Conservation (phyloP, 2,888 invertebrate genomes). For the Drosophila acutilabella region DNA sequence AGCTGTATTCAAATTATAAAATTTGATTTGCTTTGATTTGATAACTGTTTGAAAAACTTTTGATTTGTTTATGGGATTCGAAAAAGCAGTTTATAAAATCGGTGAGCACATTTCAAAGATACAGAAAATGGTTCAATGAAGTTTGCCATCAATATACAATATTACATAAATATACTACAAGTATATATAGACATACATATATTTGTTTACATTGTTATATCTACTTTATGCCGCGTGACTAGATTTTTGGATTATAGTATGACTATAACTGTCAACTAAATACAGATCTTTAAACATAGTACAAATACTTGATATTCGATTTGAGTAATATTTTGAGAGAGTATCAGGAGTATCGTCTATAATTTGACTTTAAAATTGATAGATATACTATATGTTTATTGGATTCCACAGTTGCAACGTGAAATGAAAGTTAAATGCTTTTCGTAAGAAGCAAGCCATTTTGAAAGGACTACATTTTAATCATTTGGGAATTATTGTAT, state of each 20-base stretch:
- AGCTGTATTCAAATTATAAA: constrained; percentile 58
- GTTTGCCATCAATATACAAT: constrained; percentile 34
- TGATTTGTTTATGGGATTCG: constrained; percentile 35
- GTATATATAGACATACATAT: constrained; percentile 8
- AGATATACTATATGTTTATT: background rate
- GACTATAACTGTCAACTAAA: background rate
- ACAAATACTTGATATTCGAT: constrained; percentile 10
- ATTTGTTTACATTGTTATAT: constrained; percentile 18
- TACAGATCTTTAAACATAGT: constrained; percentile 9
- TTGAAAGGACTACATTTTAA: background rate
- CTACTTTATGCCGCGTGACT: constrained; percentile 53
- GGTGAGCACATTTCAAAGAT: constrained; percentile 68
- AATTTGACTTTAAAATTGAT: constrained; percentile 3
- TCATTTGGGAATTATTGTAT: background rate
- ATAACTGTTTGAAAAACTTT: constrained; percentile 29
- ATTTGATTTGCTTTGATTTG: constrained; percentile 25
- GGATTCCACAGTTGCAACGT: background rate
- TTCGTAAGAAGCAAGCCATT: constrained; percentile 5
- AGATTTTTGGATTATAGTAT: constrained; percentile 39
- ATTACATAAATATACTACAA: constrained; percentile 18
- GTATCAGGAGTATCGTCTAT: background rate
- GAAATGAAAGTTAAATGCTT: constrained; percentile 9
- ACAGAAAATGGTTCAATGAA: constrained; percentile 29
- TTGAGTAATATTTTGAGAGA: constrained; percentile 1
- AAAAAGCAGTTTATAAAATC: constrained; percentile 63